These are phyloP conservation scores for Drosophila longiperda DNA, from an alignment of 2,888 invertebrate genomes.

Conservation along the genomic window DNA sequence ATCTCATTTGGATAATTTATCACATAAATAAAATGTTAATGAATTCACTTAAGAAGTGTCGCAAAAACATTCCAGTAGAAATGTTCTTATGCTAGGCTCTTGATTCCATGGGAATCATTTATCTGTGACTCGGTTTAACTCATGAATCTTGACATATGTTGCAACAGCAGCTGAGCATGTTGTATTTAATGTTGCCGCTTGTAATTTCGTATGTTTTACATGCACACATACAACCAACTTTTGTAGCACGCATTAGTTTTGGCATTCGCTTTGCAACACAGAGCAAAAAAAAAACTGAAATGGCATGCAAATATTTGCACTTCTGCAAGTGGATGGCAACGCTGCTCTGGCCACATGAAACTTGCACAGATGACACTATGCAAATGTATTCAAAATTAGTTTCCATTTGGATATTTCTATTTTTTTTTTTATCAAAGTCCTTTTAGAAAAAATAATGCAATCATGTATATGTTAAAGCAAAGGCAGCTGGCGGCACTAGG, in stretches of 20 bases:
- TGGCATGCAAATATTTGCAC: slow-evolving; percentile 68
- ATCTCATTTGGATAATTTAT: not conserved
- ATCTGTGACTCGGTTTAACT: not conserved
- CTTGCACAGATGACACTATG: slow-evolving; percentile 79
- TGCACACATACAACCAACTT: slow-evolving; percentile 21
- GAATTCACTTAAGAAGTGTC: not conserved
- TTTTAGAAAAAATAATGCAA: slow-evolving; percentile 9
- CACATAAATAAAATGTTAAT: not conserved
- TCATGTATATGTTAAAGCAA: slow-evolving; percentile 2
- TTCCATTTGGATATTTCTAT: slow-evolving; percentile 58
- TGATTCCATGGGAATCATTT: not conserved
- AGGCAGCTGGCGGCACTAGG: slow-evolving; percentile 30
- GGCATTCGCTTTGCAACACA: slow-evolving; percentile 51
- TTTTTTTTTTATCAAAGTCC: slow-evolving; percentile 1
- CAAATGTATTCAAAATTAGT: slow-evolving; percentile 82
- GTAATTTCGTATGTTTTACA: slow-evolving; percentile 67
- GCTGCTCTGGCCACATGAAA: slow-evolving; percentile 44
- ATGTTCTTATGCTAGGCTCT: too few relatives aligned
- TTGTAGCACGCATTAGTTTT: slow-evolving; percentile 51
- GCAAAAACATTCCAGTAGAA: too few relatives aligned
- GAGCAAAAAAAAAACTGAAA: slow-evolving; percentile 9
- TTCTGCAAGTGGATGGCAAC: slow-evolving; percentile 20
- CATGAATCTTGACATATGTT: slow-evolving; percentile 6
- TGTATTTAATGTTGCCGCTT: slow-evolving; percentile 63
- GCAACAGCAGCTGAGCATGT: slow-evolving; percentile 46